Base-by-base conservation (phyloP, 2,797 vertebrate species). In the Lepus oiostolus region DNA sequence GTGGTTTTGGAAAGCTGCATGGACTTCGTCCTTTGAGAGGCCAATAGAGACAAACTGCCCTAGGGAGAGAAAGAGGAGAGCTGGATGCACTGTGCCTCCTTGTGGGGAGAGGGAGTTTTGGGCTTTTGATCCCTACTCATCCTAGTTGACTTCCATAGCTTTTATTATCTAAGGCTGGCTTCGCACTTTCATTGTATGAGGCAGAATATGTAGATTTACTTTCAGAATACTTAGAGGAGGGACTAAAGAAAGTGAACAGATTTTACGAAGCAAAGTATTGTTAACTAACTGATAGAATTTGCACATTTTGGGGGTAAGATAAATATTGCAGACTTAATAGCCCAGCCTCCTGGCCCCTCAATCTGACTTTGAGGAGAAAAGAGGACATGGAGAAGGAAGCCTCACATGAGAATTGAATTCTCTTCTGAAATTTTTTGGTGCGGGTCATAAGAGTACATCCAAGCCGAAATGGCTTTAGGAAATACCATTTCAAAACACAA, bases 201-300 rank as follows among this genome's bases (percentile, higher is more conserved):
- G 30, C 50, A 93, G 72, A 90, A 19, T 42, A 65, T 11, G 93
- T 77, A 91, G 68, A 93, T 87, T 52, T 82, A 22, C 26, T 72
- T 93, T 63, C 75, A 82, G n/a, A 85, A 85, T 38, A 85, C 88
- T 42, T 24, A 84, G 21, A 95, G 93, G 26, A 96, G 47, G 3
- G n/a, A 24, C 38, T 76, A 82, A 91, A 87, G 22, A 80, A 58
- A 12, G 4, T 71, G 22, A 85, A 10, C 17, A 17, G 50, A 75
- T 91, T 89, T 93, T 91, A 58, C 70, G 35, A 89, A 87, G 54
- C 79, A 74, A 89, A 89, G 47, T 84, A 68, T 24, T 77, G 32
- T 54, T 47, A 74, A 76, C 38, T 80, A 85, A 84, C 30, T 63
- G 47, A 92, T 63, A 65, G 30, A 90, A 71, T 92, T 68, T 90